Percentiles rank a stretch among this genome's conserved stretches.
phyloP scores from a whole-genome alignment of 2,797 vertebrate species.

The Malurus leucopterus region DNA sequence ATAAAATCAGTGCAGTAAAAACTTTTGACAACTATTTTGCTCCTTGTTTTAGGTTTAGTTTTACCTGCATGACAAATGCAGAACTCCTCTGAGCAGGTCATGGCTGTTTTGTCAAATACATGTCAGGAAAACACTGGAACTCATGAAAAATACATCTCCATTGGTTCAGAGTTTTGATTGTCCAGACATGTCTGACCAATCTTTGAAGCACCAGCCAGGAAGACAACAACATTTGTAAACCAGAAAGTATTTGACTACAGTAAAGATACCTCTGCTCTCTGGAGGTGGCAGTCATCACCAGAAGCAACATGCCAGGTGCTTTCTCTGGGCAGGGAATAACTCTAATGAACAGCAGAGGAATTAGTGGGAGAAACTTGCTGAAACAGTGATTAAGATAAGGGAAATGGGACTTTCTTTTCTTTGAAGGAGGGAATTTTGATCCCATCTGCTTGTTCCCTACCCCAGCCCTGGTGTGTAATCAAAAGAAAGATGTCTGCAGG shows the following conservation, averaged over 20 bases:
- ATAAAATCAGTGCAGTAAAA: not conserved
- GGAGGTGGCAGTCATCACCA: not conserved
- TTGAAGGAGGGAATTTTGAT: not conserved
- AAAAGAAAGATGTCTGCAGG: not conserved
- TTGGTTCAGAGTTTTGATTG: not conserved
- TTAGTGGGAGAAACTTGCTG: not conserved
- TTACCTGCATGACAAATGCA: not conserved
- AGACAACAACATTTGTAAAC: not conserved
- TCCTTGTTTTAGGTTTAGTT: not conserved
- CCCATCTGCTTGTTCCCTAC: not conserved
- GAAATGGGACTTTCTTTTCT: not conserved
- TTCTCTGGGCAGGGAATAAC: not conserved
- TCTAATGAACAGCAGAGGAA: not conserved
- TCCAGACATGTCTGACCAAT: not conserved
- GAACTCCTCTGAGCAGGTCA: not conserved
- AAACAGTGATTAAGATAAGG: not conserved
- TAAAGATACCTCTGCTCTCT: not conserved
- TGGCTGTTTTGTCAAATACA: not conserved
- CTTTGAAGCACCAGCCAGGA: not conserved
- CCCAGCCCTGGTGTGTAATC: not conserved
- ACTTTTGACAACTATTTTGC: not conserved
- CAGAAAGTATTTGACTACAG: not conserved
- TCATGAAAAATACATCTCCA: not conserved
- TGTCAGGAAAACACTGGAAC: not conserved
- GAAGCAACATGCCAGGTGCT: not conserved